phyloP scores from a whole-genome alignment of 2,113 vertebrate genomes.

The Prinia subflava region DNA sequence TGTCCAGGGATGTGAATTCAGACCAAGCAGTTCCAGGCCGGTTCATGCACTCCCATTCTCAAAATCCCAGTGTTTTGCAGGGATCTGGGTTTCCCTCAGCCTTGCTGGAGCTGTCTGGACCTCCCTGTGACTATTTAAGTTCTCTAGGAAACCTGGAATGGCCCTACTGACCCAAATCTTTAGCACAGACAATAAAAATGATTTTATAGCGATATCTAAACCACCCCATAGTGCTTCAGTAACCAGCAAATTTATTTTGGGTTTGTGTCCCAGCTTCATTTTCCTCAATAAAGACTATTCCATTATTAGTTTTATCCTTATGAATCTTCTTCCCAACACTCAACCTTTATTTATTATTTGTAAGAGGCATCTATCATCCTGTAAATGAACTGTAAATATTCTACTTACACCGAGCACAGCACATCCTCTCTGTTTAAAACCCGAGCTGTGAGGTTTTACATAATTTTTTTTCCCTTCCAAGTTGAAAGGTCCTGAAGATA shows the following conservation, averaged over 20 bases:
- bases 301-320: slow-evolving; percentile 23
- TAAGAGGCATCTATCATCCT: slow-evolving; percentile 49
- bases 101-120: neutral
- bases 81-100: neutral
- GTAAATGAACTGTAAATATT: slow-evolving; percentile 59
- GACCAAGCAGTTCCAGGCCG: neutral
- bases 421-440: slow-evolving; percentile 62
- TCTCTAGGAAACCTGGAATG: neutral
- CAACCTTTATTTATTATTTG: slow-evolving; percentile 58
- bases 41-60: fast-evolving
- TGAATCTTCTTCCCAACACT: slow-evolving; percentile 38
- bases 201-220: neutral
- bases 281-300: neutral
- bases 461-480: slow-evolving; percentile 32
- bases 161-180: slow-evolving; percentile 9
- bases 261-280: neutral
- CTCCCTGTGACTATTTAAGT: neutral
- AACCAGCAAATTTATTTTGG: slow-evolving; percentile 31
- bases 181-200: fast-evolving
- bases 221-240: neutral
- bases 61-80: fast-evolving
- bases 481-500: slow-evolving; percentile 9
- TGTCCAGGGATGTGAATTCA: neutral
- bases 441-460: slow-evolving; percentile 21
- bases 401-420: neutral